Evolutionary conservation across 2,797 vertebrate species (phyloP).

Genomic region (Xenopus petersii): DNA sequence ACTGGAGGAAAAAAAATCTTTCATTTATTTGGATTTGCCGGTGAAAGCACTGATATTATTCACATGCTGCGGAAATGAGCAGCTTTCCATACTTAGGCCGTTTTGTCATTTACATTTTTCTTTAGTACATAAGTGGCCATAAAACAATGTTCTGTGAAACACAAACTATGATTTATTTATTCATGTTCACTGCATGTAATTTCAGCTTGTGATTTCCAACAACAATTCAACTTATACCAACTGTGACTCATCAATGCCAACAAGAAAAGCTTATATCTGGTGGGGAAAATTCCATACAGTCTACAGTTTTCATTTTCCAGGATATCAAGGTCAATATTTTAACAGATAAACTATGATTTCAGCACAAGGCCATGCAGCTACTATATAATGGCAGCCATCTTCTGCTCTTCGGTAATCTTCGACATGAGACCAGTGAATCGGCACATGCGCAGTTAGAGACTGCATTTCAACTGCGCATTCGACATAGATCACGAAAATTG

Average conservation of each 20-base stretch:
- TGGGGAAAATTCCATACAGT: background rate
- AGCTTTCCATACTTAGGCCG: slow-evolving; percentile 28
- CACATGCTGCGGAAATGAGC: slow-evolving; percentile 26
- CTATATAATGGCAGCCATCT: too few relatives aligned
- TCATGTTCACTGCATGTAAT: slow-evolving; percentile 19
- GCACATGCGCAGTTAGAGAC: too few relatives aligned
- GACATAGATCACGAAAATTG: too few relatives aligned
- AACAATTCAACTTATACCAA: slow-evolving; percentile 11
- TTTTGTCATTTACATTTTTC: slow-evolving; percentile 41
- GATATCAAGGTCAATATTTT: background rate
- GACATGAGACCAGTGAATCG: too few relatives aligned
- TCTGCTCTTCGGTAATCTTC: too few relatives aligned
- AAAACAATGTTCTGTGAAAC: slow-evolving; percentile 32
- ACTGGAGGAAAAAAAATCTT: slow-evolving; percentile 42
- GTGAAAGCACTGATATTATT: slow-evolving; percentile 40
- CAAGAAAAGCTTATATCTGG: background rate
- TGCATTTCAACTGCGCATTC: too few relatives aligned
- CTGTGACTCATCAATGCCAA: background rate
- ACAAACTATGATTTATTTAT: slow-evolving; percentile 44
- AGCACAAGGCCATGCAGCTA: too few relatives aligned
- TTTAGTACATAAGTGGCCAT: slow-evolving; percentile 37
- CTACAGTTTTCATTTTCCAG: background rate
- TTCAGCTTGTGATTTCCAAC: background rate
- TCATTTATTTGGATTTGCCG: slow-evolving; percentile 40
- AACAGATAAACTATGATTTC: too few relatives aligned